Base-by-base conservation (phyloP, 1,140 invertebrate genomes). In the Lethrus apterus region DNA sequence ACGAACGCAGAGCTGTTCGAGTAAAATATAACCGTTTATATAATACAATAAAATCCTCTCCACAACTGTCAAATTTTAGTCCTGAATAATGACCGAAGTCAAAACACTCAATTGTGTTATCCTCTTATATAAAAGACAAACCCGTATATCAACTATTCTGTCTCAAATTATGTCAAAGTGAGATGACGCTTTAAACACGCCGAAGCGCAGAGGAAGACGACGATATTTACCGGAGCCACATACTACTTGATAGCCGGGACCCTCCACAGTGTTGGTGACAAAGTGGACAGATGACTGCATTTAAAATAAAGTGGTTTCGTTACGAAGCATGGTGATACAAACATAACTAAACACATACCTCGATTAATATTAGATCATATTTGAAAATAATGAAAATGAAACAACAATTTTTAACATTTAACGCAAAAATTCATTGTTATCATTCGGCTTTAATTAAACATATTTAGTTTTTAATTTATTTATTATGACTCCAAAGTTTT, bases 1-100 rank as follows among this genome's bases (percentile, higher is more conserved):
- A 43, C 40, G 48, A 36, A 41, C 44, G 34, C 23, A 9, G 29
- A 11, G 24, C 20, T 21, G 44, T 48, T 42, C 35, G 26, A 44
- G 29, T 33, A 44, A 44, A 51, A 51, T 51, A 48, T 43, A n/a
- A 36, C 34, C 46, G 47, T 53, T 58, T 54, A 58, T 58, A 56
- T 56, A 54, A 52, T 40, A 55, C 59, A 62, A 59, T 49, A 38
- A 48, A 18, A 43, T 56, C 52, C 47, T 58, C 54, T 62, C 56
- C 40, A 46, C 57, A 56, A 60, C 56, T 58, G 59, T 62, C 59
- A 62, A 62, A 59, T 51, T 50, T 55, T 49, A 44, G 50, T 48
- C 36, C 53, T 62, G 57, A 62, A 56, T 62, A 62, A 62, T 60
- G 58, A 56, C 54, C 58, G 40, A 53, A 59, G 58, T 62, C 59